phyloP scores from a whole-genome alignment of 2,888 invertebrate genomes.

The Pogonocherus hispidulus region DNA sequence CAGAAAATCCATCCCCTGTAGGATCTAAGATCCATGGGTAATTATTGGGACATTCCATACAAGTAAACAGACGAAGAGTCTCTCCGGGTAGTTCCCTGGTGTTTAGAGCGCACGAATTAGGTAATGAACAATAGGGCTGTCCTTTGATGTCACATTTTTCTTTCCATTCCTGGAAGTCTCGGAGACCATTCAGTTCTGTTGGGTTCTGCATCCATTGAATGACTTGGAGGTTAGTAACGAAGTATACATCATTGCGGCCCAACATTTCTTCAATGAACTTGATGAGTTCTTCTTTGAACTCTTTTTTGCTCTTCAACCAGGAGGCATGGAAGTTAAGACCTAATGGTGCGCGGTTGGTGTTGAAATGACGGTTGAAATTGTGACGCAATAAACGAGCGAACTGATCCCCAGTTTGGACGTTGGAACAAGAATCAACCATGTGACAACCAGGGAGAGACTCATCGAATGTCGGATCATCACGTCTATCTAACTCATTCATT shows the following conservation, averaged over 20 bases:
- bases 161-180: constrained; percentile 96
- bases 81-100: constrained; percentile 93
- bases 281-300: constrained; percentile 90
- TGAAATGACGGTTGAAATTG: constrained; percentile 95
- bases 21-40: constrained; percentile 96
- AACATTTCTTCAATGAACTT: constrained; percentile 96
- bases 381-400: constrained; percentile 90
- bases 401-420: constrained; percentile 92
- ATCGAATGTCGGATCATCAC: constrained; percentile 94
- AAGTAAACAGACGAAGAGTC: constrained; percentile 92
- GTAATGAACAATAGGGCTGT: constrained; percentile 92
- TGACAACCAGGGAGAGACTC: constrained; percentile 95
- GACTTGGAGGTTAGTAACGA: constrained; percentile 89
- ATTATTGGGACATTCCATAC: constrained; percentile 96
- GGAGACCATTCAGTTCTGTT: constrained; percentile 85
- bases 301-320: constrained; percentile 94
- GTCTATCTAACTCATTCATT: constrained; percentile 93
- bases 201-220: constrained; percentile 98
- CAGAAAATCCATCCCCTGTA: constrained; percentile 93
- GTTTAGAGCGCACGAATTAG: constrained; percentile 90
- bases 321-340: constrained; percentile 95
- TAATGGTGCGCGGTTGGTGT: constrained; percentile 92
- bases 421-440: constrained; percentile 95
- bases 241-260: constrained; percentile 91
- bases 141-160: constrained; percentile 96